Percentiles rank a stretch among this genome's conserved stretches.
These are phyloP conservation scores for Dendronephthya gigantea DNA, from an alignment of 64 coral and sea anemone genomes.

Conservation along the genomic window DNA sequence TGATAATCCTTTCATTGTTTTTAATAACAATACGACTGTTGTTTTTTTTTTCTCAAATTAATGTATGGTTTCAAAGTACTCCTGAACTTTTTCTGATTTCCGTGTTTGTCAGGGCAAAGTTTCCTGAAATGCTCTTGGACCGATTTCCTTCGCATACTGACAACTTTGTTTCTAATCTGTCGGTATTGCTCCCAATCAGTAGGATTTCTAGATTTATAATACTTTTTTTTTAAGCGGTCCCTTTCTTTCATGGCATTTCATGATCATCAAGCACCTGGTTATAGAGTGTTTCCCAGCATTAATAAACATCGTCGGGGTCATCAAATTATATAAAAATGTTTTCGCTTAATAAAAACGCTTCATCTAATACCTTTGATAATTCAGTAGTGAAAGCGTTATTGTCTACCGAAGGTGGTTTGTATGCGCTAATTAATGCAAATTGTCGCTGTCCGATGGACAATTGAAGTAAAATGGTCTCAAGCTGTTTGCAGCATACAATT, in stretches of 20 bases:
- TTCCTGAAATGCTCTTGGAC: background rate
- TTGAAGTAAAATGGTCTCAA: slow-evolving; percentile 36
- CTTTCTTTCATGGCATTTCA: slow-evolving; percentile 16
- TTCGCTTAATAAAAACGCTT: slow-evolving; percentile 19
- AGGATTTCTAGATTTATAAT: slow-evolving; percentile 35
- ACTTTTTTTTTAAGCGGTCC: slow-evolving; percentile 9
- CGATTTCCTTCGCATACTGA: slow-evolving; percentile 16
- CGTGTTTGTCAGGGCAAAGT: slow-evolving; percentile 26
- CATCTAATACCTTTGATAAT: slow-evolving; percentile 20
- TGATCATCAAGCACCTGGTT: background rate
- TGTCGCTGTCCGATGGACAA: slow-evolving; percentile 37
- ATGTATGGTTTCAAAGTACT: slow-evolving; percentile 5
- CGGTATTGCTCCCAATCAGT: slow-evolving; percentile 24
- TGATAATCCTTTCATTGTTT: slow-evolving; percentile 46
- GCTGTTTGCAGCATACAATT: slow-evolving; percentile 4
- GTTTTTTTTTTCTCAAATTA: slow-evolving; percentile 44
- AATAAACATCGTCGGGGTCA: slow-evolving; percentile 25
- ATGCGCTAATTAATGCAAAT: slow-evolving; percentile 27
- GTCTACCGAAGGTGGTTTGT: slow-evolving; percentile 40
- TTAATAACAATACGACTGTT: slow-evolving; percentile 15
- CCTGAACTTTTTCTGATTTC: slow-evolving; percentile 31
- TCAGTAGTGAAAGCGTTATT: slow-evolving; percentile 27
- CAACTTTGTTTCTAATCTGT: slow-evolving; percentile 3
- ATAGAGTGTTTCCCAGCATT: slow-evolving; percentile 12
- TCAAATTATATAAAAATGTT: too few relatives aligned